These are phyloP conservation scores for Atherinosoma microstoma DNA, from an alignment of 2,797 vertebrate species.

Conservation along the genomic window DNA sequence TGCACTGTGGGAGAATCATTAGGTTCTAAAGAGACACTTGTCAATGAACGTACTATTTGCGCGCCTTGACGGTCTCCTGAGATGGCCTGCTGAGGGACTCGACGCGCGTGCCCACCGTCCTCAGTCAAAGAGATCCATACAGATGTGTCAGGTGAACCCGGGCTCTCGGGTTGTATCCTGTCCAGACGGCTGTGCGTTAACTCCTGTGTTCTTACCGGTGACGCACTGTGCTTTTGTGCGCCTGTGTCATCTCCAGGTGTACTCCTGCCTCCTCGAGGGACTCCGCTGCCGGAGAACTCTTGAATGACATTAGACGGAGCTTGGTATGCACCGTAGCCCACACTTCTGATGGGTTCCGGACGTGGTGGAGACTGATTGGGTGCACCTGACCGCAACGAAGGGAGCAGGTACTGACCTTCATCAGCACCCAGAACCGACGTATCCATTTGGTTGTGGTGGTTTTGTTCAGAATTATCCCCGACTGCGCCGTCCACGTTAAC, in stretches of 20 bases:
- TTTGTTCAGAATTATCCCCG: conserved; percentile 24
- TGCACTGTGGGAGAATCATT: conserved; percentile 31
- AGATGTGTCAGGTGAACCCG: conserved; percentile 24
- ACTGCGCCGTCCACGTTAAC: neutral
- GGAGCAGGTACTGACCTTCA: conserved; percentile 52
- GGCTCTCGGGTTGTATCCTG: neutral
- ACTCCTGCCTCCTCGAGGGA: conserved; percentile 63
- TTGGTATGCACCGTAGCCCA: neutral
- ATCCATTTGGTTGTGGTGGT: conserved; percentile 37
- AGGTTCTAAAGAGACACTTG: conserved; percentile 26
- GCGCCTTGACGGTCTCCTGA: conserved; percentile 2
- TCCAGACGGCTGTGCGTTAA: conserved; percentile 18
- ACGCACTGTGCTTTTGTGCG: conserved; percentile 5
- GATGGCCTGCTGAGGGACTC: conserved; percentile 20
- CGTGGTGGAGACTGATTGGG: conserved; percentile 12
- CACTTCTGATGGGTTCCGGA: neutral
- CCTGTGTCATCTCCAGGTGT: conserved; percentile 30
- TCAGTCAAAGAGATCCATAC: neutral
- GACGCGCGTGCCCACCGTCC: neutral
- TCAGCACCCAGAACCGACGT: conserved; percentile 51
- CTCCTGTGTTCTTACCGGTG: conserved; percentile 3
- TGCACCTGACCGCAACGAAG: conserved; percentile 12
- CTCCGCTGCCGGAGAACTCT: conserved; percentile 79
- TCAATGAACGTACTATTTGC: conserved; percentile 8
- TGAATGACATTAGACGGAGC: conserved; percentile 31